These are phyloP conservation scores for Petrocephalus schoutedeni DNA, from an alignment of 2,797 vertebrate genomes.

Conservation along the genomic window DNA sequence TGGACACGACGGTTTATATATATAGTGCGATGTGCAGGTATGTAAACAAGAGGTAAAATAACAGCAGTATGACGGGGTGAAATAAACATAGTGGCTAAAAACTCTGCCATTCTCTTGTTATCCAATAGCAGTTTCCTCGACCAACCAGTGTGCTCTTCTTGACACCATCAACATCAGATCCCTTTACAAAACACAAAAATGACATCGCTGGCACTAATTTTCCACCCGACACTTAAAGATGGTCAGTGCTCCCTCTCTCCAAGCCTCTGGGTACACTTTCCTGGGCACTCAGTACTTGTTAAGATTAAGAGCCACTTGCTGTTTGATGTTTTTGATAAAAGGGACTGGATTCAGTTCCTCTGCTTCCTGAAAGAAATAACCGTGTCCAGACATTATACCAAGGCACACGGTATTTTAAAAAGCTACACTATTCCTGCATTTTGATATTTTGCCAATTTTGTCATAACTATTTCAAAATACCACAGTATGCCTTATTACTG, in stretches of 20 bases:
- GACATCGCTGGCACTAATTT: neutral
- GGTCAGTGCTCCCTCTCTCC: neutral
- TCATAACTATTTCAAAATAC: neutral
- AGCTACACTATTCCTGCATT: neutral
- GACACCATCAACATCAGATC: neutral
- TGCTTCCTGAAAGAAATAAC: neutral
- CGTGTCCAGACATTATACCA: neutral
- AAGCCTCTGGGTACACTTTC: neutral
- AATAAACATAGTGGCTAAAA: neutral
- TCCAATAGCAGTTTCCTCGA: neutral
- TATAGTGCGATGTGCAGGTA: neutral
- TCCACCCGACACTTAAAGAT: neutral
- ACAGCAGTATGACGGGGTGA: neutral
- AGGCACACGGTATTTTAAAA: neutral
- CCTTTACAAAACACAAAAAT: slow-evolving; percentile 5
- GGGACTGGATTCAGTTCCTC: slow-evolving; percentile 1
- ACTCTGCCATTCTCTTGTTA: neutral
- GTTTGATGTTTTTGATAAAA: slow-evolving; percentile 12
- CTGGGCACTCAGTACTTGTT: neutral
- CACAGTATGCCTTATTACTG: neutral
- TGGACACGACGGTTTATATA: neutral
- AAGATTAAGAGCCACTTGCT: slow-evolving; percentile 14
- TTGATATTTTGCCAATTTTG: neutral
- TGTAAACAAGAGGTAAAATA: neutral
- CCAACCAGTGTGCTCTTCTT: neutral